Conservation (phyloP, 1,140 invertebrate genomes). For the Drosophila suzukii region DNA sequence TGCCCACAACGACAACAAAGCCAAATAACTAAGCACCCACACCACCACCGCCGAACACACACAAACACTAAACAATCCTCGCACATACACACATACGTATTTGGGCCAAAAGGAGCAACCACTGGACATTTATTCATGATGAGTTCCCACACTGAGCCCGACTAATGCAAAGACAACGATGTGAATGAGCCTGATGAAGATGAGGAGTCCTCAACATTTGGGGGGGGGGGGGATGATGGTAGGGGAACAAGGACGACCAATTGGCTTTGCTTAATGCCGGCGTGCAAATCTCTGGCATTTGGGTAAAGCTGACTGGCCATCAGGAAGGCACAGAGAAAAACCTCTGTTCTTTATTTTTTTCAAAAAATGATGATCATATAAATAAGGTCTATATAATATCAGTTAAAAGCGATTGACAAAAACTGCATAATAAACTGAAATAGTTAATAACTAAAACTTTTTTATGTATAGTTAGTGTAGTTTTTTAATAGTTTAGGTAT, state of each 20-base stretch:
- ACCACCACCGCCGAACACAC: constrained; percentile 10
- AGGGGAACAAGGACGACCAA: constrained; percentile 52
- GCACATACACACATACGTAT: background rate
- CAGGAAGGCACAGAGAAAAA: constrained; percentile 12
- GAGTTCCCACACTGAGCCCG: constrained; percentile 53
- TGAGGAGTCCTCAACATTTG: constrained; percentile 37
- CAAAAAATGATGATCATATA: too few species aligned
- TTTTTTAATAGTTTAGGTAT: too few species aligned
- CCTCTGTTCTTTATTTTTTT: background rate
- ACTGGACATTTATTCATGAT: constrained; percentile 74
- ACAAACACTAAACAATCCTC: constrained; percentile 10
- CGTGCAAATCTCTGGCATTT: constrained; percentile 78
- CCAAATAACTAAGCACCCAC: constrained; percentile 52
- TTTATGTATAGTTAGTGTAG: too few species aligned
- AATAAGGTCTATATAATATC: background rate
- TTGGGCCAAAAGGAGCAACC: constrained; percentile 40
- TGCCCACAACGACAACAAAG: constrained; percentile 51
- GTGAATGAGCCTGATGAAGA: constrained; percentile 49
- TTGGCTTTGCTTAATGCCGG: constrained; percentile 78
- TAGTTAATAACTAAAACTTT: too few species aligned
- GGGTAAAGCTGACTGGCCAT: constrained; percentile 29
- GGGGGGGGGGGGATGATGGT: background rate
- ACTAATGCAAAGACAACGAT: constrained; percentile 66
- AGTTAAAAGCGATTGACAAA: too few species aligned
- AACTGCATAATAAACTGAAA: background rate